phyloP scores from a whole-genome alignment of 2,113 vertebrate genomes.

The Brachyhypopomus gauderio region DNA sequence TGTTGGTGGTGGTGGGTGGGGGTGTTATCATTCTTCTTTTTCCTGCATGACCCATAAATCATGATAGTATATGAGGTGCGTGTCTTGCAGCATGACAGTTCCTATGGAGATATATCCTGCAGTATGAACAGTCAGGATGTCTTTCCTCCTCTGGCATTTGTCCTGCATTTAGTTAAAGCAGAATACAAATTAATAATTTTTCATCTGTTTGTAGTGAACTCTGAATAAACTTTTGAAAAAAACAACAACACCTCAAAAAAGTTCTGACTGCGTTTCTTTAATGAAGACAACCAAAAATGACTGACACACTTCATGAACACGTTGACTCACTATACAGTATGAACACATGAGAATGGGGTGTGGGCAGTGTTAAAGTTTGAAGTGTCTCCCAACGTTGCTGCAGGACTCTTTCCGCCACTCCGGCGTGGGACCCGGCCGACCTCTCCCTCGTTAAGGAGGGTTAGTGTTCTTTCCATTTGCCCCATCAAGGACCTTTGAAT shows the following conservation, averaged over 20 bases:
- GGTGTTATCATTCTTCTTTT: background rate
- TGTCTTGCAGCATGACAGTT: constrained; percentile 51
- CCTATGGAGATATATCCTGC: constrained; percentile 50
- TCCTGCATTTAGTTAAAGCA: too few species aligned
- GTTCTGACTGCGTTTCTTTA: background rate
- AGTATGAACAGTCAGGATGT: constrained; percentile 31
- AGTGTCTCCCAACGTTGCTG: constrained; percentile 37
- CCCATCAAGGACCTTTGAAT: constrained; percentile 73
- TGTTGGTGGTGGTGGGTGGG: too few species aligned
- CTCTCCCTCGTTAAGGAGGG: constrained; percentile 61
- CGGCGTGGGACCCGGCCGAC: constrained; percentile 58
- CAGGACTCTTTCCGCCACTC: constrained; percentile 51
- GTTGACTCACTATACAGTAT: background rate
- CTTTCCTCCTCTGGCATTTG: too few species aligned
- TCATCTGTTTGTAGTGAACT: background rate
- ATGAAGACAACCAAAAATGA: background rate
- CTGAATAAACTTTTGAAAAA: background rate
- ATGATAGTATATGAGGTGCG: constrained; percentile 7
- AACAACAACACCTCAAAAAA: background rate
- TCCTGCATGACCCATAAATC: constrained; percentile 35
- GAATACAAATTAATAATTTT: background rate
- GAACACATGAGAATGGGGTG: background rate
- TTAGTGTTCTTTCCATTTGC: constrained; percentile 57
- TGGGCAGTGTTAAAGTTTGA: constrained; percentile 20
- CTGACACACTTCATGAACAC: background rate